phyloP scores from a whole-genome alignment of 2,113 vertebrate genomes.

The Pseudois nayaur region DNA sequence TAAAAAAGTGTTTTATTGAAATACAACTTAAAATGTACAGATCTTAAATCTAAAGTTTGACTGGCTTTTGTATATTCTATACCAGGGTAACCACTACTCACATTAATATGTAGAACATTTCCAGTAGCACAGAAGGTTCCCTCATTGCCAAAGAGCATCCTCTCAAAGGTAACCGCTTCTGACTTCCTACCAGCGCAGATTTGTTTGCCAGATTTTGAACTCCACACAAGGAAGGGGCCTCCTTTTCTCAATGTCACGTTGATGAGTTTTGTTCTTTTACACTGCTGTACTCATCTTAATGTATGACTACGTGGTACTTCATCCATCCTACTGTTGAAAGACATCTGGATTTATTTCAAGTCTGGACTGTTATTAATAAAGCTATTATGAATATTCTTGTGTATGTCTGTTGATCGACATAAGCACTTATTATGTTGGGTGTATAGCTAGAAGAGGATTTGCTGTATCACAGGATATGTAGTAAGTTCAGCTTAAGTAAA shows the following conservation, averaged over 20 bases:
- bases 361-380: neutral
- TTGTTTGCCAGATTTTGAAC: neutral
- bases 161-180: neutral
- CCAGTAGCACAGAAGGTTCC: neutral
- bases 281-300: neutral
- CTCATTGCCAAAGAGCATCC: neutral
- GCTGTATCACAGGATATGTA: neutral
- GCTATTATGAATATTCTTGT: neutral
- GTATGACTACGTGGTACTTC: neutral
- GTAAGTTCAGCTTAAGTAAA: neutral
- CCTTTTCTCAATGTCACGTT: neutral
- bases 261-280: neutral
- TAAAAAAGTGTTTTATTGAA: neutral
- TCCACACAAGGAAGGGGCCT: neutral
- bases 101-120: neutral
- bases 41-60: neutral
- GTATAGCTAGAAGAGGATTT: neutral
- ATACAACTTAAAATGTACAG: neutral
- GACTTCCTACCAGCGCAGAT: neutral
- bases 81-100: neutral
- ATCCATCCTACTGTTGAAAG: neutral
- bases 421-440: neutral
- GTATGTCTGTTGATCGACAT: neutral
- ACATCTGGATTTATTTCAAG: neutral
- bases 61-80: neutral